Conservation (phyloP, 2,797 vertebrate genomes). For the Eupleurogrammus muticus region DNA sequence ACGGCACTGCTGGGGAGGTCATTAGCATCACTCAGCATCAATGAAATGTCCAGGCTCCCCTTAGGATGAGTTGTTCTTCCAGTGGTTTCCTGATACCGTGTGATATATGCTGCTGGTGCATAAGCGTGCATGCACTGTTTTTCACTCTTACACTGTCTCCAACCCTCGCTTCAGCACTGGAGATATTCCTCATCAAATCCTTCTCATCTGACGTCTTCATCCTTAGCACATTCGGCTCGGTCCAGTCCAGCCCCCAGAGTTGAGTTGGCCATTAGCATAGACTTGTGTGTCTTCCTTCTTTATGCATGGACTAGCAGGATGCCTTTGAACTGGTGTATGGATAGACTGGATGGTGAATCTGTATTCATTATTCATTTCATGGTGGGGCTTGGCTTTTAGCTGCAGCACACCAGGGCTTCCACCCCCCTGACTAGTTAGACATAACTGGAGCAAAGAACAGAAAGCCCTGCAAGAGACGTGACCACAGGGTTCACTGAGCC, state of each 20-base stretch:
- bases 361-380: constrained; percentile 79
- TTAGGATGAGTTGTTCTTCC: constrained; percentile 37
- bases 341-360: constrained; percentile 65
- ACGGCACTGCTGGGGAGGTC: constrained; percentile 36
- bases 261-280: constrained; percentile 65
- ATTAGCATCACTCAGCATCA: constrained; percentile 77
- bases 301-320: constrained; percentile 64
- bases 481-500: constrained; percentile 18
- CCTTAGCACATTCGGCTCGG: constrained; percentile 56
- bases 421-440: constrained; percentile 64
- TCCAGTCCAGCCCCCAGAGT: constrained; percentile 45
- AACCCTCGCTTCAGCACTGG: constrained; percentile 13
- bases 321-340: constrained; percentile 72
- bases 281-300: constrained; percentile 66
- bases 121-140: constrained; percentile 1
- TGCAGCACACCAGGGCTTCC: constrained; percentile 68
- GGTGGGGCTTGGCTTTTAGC: constrained; percentile 71
- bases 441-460: constrained; percentile 62
- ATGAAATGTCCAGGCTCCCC: constrained; percentile 42
- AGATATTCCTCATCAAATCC: constrained; percentile 44
- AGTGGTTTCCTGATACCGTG: constrained; percentile 23
- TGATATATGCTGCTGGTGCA: constrained; percentile 38
- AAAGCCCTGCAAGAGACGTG: constrained; percentile 25
- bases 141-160: not conserved
- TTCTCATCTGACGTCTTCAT: constrained; percentile 51